Percentiles rank a stretch among this genome's conserved stretches.
phyloP scores from a whole-genome alignment of 2,888 invertebrate genomes.

The Drosophila pseudotalamancana region DNA sequence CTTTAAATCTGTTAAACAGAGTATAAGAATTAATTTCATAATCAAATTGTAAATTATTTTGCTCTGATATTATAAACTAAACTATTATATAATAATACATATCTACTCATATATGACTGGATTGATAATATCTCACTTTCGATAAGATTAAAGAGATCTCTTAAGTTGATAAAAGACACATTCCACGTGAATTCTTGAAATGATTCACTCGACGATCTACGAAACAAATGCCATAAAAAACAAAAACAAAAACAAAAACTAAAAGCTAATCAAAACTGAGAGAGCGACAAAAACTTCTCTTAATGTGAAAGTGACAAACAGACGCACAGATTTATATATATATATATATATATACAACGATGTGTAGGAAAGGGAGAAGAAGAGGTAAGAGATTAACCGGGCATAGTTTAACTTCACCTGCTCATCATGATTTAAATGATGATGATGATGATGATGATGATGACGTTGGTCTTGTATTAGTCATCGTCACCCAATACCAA shows the following conservation, averaged over 20 bases:
- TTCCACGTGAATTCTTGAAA: too few species aligned
- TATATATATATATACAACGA: too few species aligned
- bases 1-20: too few species aligned
- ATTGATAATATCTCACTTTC: neutral
- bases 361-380: neutral
- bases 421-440: slow-evolving; percentile 14
- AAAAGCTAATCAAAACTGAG: slow-evolving; percentile 35
- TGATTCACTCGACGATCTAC: slow-evolving; percentile 1
- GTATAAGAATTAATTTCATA: too few species aligned
- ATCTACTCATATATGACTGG: too few species aligned
- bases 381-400: neutral
- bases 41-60: too few species aligned
- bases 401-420: slow-evolving; percentile 47
- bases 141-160: slow-evolving; percentile 20
- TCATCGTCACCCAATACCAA: slow-evolving; percentile 32
- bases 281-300: slow-evolving; percentile 31
- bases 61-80: too few species aligned
- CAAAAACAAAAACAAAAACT: slow-evolving; percentile 7
- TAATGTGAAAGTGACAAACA: slow-evolving; percentile 76
- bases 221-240: slow-evolving; percentile 13
- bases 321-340: neutral
- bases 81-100: too few species aligned
- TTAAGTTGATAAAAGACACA: too few species aligned
- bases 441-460: slow-evolving; percentile 7
- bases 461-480: slow-evolving; percentile 30